These are phyloP conservation scores for Pinna nobilis DNA, from an alignment of 1,140 invertebrate genomes.

Conservation along the genomic window DNA sequence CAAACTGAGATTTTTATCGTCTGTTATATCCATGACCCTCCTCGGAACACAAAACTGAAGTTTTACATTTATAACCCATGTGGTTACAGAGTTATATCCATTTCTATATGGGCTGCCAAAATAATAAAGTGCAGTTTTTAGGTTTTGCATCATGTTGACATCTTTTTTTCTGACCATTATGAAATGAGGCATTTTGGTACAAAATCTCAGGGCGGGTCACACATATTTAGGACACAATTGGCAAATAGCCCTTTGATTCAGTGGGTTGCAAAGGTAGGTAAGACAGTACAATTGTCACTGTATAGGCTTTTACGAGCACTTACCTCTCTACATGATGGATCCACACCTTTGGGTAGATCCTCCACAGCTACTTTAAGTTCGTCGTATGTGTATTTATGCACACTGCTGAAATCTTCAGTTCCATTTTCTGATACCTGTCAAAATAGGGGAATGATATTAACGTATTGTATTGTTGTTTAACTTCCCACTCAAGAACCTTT, in stretches of 20 bases:
- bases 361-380: conserved; percentile 84
- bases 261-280: background rate
- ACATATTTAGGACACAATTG: too few species aligned
- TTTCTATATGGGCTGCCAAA: too few species aligned
- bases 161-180: background rate
- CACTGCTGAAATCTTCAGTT: conserved; percentile 57
- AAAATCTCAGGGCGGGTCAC: too few species aligned
- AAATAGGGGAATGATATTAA: background rate
- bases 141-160: too few species aligned
- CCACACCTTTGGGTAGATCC: conserved; percentile 86
- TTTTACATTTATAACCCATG: background rate
- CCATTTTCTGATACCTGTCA: conserved; percentile 56
- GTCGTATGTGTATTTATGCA: conserved; percentile 81
- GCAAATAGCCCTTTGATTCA: background rate
- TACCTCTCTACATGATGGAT: conserved; percentile 89
- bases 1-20: too few species aligned
- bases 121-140: too few species aligned
- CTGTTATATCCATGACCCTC: background rate
- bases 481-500: too few species aligned
- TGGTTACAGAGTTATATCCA: too few species aligned
- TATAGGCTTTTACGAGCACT: conserved; percentile 6
- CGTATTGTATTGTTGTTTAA: too few species aligned
- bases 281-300: too few species aligned
- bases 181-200: too few species aligned
- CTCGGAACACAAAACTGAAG: too few species aligned